A percentile compares a stretch with the other conserved stretches of the same genome.
These are phyloP conservation scores for Acanthisitta chloris DNA, from an alignment of 2,113 vertebrate genomes.

Conservation along the genomic window DNA sequence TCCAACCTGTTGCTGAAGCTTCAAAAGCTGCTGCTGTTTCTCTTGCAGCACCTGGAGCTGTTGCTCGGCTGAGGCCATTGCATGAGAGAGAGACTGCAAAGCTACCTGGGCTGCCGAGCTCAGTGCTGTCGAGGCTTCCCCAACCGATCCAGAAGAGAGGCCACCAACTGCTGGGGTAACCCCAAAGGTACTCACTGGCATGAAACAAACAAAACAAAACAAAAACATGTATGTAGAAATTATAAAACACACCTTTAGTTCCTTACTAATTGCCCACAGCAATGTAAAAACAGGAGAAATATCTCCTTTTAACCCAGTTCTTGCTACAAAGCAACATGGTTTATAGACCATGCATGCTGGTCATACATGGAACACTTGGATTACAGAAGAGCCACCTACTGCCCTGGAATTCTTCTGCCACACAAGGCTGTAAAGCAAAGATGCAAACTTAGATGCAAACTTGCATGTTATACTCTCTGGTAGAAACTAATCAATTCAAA, in stretches of 20 bases:
- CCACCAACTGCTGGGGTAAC: constrained; percentile 92
- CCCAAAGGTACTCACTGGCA: constrained; percentile 96
- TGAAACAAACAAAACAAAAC: constrained; percentile 49
- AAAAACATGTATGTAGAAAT: constrained; percentile 35
- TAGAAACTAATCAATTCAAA: background rate
- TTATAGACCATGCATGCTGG: background rate
- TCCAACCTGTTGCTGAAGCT: constrained; percentile 99
- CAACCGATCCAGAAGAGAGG: constrained; percentile 89
- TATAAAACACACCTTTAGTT: background rate
- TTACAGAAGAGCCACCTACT: background rate
- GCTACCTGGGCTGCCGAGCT: constrained; percentile 99
- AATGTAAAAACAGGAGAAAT: background rate
- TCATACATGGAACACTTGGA: background rate
- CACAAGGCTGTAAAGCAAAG: background rate
- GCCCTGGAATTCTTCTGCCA: background rate
- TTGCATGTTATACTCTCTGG: background rate
- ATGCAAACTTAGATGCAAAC: background rate
- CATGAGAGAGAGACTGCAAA: constrained; percentile 97
- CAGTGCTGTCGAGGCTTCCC: constrained; percentile 96
- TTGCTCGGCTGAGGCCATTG: constrained; percentile 99
- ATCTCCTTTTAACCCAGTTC: background rate
- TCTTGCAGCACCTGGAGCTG: constrained; percentile 99
- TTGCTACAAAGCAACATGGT: background rate
- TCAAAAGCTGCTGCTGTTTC: constrained; percentile 99
- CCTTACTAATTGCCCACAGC: background rate